phyloP scores from a whole-genome alignment of 1,140 invertebrate genomes.

The Pseudomyrmex pallidus region DNA sequence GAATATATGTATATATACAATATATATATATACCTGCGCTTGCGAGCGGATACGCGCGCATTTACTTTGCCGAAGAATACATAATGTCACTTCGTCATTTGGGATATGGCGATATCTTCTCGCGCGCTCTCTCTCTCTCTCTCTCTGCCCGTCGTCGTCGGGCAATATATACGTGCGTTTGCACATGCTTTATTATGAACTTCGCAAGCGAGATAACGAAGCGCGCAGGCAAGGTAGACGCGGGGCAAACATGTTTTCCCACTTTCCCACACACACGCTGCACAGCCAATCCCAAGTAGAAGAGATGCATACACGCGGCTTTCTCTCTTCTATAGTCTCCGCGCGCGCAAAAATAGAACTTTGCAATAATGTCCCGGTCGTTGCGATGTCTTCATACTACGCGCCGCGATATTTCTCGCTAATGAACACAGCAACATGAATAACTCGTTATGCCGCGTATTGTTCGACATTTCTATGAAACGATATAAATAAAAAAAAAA shows the following conservation, averaged over 20 bases:
- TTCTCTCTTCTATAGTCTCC: not conserved
- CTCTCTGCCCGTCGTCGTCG: not conserved
- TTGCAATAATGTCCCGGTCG: not conserved
- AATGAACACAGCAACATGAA: constrained; percentile 3
- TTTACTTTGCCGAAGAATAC: too few species aligned
- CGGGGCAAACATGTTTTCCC: constrained; percentile 27
- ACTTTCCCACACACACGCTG: constrained; percentile 12
- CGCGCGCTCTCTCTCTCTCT: not conserved
- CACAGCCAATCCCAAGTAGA: constrained; percentile 11
- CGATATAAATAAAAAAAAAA: not conserved
- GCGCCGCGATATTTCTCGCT: constrained; percentile 10
- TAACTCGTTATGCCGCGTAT: constrained; percentile 23
- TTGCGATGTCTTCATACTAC: constrained; percentile 31
- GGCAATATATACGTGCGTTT: not conserved
- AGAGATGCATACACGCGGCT: not conserved
- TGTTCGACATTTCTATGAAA: not conserved
- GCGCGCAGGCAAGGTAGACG: not conserved
- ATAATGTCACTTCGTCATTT: constrained; percentile 21
- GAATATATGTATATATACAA: not conserved
- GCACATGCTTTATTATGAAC: constrained; percentile 36
- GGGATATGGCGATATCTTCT: not conserved
- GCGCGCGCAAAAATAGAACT: constrained; percentile 39
- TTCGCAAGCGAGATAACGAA: constrained; percentile 39
- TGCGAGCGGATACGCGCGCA: not conserved
- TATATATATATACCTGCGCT: too few species aligned